A percentile compares a stretch with the other conserved stretches of the same genome.
Evolutionary conservation across 2,797 vertebrate species (phyloP).

Genomic region (Momotus momota): DNA sequence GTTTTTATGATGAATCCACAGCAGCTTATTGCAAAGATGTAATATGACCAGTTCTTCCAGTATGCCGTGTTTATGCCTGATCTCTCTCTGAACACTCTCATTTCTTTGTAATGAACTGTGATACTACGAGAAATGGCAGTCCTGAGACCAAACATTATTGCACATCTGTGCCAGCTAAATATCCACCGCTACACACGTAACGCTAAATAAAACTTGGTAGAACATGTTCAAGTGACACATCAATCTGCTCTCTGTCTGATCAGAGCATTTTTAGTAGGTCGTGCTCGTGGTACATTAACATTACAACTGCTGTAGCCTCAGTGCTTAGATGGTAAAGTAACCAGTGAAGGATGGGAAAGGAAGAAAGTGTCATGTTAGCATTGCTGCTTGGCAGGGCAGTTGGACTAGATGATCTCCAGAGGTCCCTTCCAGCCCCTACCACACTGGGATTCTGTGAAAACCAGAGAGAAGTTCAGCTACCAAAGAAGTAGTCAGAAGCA

Average conservation of each 20-base stretch:
- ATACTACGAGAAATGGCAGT: background rate
- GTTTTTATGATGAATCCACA: background rate
- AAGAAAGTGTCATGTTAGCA: background rate
- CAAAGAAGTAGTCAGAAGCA: background rate
- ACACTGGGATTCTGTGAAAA: background rate
- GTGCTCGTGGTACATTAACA: background rate
- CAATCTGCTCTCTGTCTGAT: background rate
- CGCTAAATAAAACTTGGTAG: background rate
- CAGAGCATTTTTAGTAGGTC: background rate
- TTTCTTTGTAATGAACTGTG: background rate
- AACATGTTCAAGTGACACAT: background rate
- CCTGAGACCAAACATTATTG: background rate
- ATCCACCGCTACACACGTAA: fast-evolving
- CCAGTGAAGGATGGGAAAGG: background rate
- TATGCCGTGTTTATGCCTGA: background rate
- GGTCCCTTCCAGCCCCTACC: too few species aligned
- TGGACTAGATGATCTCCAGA: too few species aligned
- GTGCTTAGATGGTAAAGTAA: background rate
- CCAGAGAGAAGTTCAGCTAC: background rate
- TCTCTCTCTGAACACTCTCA: background rate
- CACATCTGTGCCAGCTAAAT: background rate
- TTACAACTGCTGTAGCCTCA: background rate
- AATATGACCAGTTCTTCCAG: background rate
- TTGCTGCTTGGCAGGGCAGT: background rate
- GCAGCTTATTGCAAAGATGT: background rate